Conservation (phyloP, 1,140 invertebrate genomes). For the Ericerus pela region DNA sequence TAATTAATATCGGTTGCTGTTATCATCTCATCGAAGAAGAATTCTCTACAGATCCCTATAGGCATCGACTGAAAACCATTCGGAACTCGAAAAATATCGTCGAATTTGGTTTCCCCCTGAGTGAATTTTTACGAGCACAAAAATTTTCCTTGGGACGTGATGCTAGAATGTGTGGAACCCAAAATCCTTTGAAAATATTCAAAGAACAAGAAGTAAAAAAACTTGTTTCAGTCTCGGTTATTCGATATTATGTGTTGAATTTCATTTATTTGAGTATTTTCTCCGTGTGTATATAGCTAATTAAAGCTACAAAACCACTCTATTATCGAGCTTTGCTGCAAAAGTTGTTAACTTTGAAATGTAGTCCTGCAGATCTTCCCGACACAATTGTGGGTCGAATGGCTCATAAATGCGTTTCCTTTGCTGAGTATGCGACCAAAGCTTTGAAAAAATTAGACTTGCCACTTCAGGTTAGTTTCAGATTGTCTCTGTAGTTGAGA, state of each 20-base stretch:
- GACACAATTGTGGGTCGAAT: conserved; percentile 35
- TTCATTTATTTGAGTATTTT: conserved; percentile 5
- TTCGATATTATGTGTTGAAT: not conserved
- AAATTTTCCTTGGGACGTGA: conserved; percentile 49
- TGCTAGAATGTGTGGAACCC: conserved; percentile 66
- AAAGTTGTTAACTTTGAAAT: conserved; percentile 35
- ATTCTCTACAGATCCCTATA: conserved; percentile 28
- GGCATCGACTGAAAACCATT: conserved; percentile 18
- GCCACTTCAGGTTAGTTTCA: conserved; percentile 20
- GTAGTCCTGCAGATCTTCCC: conserved; percentile 9
- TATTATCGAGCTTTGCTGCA: conserved; percentile 61
- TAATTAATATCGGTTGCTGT: conserved; percentile 78
- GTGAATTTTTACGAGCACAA: conserved; percentile 39
- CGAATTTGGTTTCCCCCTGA: conserved; percentile 48
- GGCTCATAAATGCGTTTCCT: conserved; percentile 38
- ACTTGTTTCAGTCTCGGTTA: not conserved
- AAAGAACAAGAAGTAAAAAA: conserved; percentile 34
- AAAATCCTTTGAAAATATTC: conserved; percentile 52
- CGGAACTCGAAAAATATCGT: conserved; percentile 20
- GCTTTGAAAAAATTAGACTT: conserved; percentile 40
- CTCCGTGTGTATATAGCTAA: conserved; percentile 24
- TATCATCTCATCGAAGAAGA: conserved; percentile 68
- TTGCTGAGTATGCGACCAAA: conserved; percentile 46
- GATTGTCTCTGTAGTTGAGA: too few species aligned
- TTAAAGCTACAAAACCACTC: conserved; percentile 39